These are phyloP conservation scores for Samia ricini DNA, from an alignment of 1,140 invertebrate species.

Conservation along the genomic window DNA sequence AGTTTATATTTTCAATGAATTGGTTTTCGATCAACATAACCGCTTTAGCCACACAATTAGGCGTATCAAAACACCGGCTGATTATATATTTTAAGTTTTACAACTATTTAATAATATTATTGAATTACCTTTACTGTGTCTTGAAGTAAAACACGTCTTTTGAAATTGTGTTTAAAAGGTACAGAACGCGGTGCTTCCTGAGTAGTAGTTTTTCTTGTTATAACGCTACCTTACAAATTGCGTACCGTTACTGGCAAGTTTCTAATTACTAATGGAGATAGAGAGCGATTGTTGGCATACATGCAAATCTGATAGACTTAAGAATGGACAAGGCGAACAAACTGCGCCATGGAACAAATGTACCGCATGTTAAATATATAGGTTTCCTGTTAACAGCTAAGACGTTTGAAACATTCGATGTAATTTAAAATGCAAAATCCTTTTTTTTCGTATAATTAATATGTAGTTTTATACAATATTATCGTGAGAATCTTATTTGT, in stretches of 20 bases:
- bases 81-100: not conserved
- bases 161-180: not conserved
- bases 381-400: not conserved
- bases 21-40: not conserved
- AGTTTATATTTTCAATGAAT: not conserved
- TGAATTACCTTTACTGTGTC: not conserved
- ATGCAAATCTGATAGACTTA: conserved; percentile 61
- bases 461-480: too few species aligned
- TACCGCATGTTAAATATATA: not conserved
- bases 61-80: not conserved
- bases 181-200: conserved; percentile 6
- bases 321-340: conserved; percentile 38
- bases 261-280: conserved; percentile 63
- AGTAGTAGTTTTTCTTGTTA: conserved; percentile 16
- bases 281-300: conserved; percentile 56
- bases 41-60: not conserved
- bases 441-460: too few species aligned
- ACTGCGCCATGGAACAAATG: not conserved
- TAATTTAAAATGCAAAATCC: too few species aligned
- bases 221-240: conserved; percentile 42
- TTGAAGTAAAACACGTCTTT: not conserved
- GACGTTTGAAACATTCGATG: not conserved
- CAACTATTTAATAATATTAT: not conserved
- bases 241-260: conserved; percentile 64
- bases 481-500: not conserved